These are phyloP conservation scores for Hyperoplus lanceolatus DNA, from an alignment of 2,797 vertebrate species.

Conservation along the genomic window DNA sequence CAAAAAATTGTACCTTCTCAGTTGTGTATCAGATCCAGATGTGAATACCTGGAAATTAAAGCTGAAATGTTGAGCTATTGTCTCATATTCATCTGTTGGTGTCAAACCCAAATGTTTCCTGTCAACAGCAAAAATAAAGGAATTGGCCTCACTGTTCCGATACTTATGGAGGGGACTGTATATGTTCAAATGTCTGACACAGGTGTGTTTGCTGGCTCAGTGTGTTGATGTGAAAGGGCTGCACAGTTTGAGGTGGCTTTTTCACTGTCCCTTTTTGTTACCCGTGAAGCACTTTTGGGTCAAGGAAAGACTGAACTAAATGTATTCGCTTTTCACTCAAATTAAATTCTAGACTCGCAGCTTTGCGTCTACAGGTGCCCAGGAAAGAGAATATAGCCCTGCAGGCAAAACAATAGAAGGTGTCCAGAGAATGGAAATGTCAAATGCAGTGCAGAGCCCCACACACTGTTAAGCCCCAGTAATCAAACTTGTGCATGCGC, in stretches of 20 bases:
- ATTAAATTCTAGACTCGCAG: constrained; percentile 35
- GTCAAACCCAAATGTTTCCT: no score
- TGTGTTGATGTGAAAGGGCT: not conserved
- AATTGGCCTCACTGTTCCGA: no score
- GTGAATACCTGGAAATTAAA: no score
- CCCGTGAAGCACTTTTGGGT: not conserved
- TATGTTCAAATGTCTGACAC: constrained; percentile 24
- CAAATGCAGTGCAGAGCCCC: constrained; percentile 49
- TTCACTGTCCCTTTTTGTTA: not conserved
- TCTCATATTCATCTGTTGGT: no score
- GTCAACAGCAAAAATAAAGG: no score
- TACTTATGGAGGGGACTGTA: no score
- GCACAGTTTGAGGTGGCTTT: not conserved
- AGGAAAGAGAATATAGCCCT: constrained; percentile 8
- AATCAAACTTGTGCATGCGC: constrained; percentile 67
- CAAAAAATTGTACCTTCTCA: no score
- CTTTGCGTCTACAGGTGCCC: constrained; percentile 43
- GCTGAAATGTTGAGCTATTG: no score
- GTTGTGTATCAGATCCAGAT: no score
- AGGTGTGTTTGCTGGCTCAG: not conserved
- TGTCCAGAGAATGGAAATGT: constrained; percentile 70
- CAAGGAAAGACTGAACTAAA: constrained; percentile 17
- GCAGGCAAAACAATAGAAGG: constrained; percentile 56
- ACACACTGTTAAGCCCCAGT: constrained; percentile 8
- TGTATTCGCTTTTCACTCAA: constrained; percentile 10